Base-by-base conservation (phyloP, 2,888 invertebrate genomes). In the Xanthia togata region DNA sequence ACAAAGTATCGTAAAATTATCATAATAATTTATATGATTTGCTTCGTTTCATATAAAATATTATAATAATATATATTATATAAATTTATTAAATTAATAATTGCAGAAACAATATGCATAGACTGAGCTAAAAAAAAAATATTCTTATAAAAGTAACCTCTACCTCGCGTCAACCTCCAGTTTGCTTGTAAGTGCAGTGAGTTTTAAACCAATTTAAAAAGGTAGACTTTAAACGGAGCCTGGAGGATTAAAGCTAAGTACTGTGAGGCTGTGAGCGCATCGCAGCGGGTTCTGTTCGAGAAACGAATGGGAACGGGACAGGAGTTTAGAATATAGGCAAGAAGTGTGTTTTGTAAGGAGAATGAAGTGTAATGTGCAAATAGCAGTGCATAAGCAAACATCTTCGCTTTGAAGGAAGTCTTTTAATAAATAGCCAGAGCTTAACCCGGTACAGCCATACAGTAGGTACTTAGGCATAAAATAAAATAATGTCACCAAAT, bases 131-230 rank as follows among this genome's bases (percentile, higher is more conserved):
- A 59, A 59, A 53, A n/a, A 53, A 17, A n/a, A 31, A 31, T 3
- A 17, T 12, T 68, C 4, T 6, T 11, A 1, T 17, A 4, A 57
- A 55, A 26, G 68, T 64, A 57, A 74, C 50, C 4, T 82, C 55
- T 64, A 60, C 12, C 31, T 71, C 17, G 35, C 8, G 3, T 23
- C 64, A 0, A 38, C 35, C 11, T n/a, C 14, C 35, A 14, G 26
- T 53, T 11, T n/a, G 50, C 57, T 31, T 2, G 31, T 31, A 2
- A 31, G 31, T 62, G 67, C n/a, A 62, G 57, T 57, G 59, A 64
- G 69, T 63, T 84, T 77, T 55, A 76, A 82, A 75, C 75, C 71
- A 70, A 84, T 81, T 82, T 87, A 55, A 82, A 87, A 87, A 64
- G 72, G 76, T 74, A 76, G 41, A 74, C 71, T 86, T 85, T 84